Base-by-base conservation (phyloP, 1,140 invertebrate genomes). In the Stegodyphus dumicola region DNA sequence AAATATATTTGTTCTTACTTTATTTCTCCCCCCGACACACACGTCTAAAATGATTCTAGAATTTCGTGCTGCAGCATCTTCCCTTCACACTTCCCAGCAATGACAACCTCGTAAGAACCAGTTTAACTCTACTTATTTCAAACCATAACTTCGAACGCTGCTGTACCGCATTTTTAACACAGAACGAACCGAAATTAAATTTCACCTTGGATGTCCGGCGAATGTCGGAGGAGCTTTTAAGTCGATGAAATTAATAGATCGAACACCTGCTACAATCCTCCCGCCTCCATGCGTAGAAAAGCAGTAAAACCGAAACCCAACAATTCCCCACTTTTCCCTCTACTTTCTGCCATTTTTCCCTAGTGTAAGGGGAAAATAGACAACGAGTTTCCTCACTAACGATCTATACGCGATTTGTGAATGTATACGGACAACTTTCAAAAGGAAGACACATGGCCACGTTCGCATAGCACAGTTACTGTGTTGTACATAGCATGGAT, bases 371-470 rank as follows among this genome's bases (percentile, higher is more conserved):
- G 78, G 54, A 60, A 73, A 80, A 79, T 33, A 33, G 33, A 33
- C 33, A 3, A 33, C 33, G 33, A 33, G 33, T 33, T 33, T 33
- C 33, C 33, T 33, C 65, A 66, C 69, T 71, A 80, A 60, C 78
- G 53, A 80, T 80, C 56, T 51, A 64, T 48, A 65, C 15, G 9
- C 56, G 15, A 60, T 15, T 60, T 60, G 9, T 60, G 56, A 9
- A 60, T 60, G 9, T 33, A 33, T 9, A 11, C 67, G 51, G 53
- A 80, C 78, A 73, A 80, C 71, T 80, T 80, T 71, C 60, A 79
- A 79, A 79, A 70, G 6, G 66, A 33, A 33, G 77, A 70, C 78
- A 73, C 60, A 49, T 73, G 78, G 78, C 11, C 64, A 56, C 49
- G 9, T 80, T 80, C 33, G 33, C 33, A 33, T 33, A 33, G 33